Evolutionary conservation across 2,888 invertebrate species (phyloP).

Genomic region (Automeris io): DNA sequence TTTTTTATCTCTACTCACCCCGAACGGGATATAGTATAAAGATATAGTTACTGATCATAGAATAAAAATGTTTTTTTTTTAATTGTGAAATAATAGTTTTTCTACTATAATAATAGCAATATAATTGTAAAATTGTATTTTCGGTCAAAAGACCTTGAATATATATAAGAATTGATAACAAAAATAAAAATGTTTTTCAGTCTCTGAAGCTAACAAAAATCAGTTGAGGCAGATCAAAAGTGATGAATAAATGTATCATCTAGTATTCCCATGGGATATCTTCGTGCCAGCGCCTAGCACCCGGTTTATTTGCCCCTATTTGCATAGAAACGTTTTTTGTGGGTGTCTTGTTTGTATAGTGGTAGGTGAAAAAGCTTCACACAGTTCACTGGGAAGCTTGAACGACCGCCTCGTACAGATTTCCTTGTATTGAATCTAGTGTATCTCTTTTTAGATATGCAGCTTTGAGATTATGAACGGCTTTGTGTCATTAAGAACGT

Average conservation of each 20-base stretch:
- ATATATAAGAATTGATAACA: too few species aligned
- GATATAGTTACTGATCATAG: too few species aligned
- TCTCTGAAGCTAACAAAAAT: slow-evolving; percentile 7
- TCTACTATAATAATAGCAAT: too few species aligned
- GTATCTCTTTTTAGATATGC: slow-evolving; percentile 12
- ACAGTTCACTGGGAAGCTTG: slow-evolving; percentile 42
- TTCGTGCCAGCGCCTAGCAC: slow-evolving; percentile 44
- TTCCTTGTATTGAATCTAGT: slow-evolving; percentile 59
- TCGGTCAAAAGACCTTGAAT: too few species aligned
- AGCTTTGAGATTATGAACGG: not conserved
- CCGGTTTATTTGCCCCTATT: slow-evolving; percentile 74
- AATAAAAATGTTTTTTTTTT: too few species aligned
- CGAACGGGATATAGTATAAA: too few species aligned
- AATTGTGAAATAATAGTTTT: too few species aligned
- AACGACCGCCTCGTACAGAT: slow-evolving; percentile 49
- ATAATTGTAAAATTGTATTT: too few species aligned
- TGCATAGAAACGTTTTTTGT: slow-evolving; percentile 77
- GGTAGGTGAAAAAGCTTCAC: slow-evolving; percentile 67
- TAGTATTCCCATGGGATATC: slow-evolving; percentile 21
- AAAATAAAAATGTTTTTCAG: too few species aligned
- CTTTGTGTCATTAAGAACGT: not conserved
- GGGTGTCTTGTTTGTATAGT: slow-evolving; percentile 73
- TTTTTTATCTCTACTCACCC: too few species aligned
- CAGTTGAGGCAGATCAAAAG: not conserved
- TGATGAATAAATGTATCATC: slow-evolving; percentile 6